Evolutionary conservation across 2,797 vertebrate species (phyloP).

Genomic region (Aeoliscus strigatus): DNA sequence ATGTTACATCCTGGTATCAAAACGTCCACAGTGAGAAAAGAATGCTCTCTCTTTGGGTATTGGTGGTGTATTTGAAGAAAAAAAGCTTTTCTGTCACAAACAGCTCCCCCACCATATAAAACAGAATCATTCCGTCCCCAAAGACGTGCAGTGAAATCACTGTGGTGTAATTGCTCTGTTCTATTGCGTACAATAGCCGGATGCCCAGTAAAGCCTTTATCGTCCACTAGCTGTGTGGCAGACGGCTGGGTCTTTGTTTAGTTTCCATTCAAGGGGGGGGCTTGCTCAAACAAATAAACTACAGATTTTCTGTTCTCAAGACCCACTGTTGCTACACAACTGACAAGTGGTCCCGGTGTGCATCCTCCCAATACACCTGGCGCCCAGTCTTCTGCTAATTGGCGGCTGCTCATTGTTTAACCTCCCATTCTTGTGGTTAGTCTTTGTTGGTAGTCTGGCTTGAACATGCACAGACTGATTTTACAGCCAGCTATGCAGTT

Average conservation of each 20-base stretch:
- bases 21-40: too few relatives aligned
- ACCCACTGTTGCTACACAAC: conserved; percentile 6
- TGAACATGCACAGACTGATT: conserved; percentile 36
- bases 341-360: conserved; percentile 10
- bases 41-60: too few relatives aligned
- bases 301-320: conserved; percentile 15
- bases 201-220: conserved; percentile 27
- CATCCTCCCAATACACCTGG: conserved; percentile 3
- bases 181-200: conserved; percentile 29
- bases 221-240: conserved; percentile 28
- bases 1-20: too few relatives aligned
- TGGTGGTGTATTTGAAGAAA: conserved; percentile 2
- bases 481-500: conserved; percentile 15
- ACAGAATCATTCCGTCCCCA: conserved; percentile 14
- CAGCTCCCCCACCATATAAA: conserved; percentile 10
- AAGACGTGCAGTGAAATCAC: conserved; percentile 30
- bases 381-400: conserved; percentile 31
- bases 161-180: conserved; percentile 33
- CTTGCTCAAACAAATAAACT: conserved; percentile 21
- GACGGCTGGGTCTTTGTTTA: conserved; percentile 24
- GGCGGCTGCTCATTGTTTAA: conserved; percentile 25
- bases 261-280: conserved; percentile 20
- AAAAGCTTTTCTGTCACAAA: conserved; percentile 13
- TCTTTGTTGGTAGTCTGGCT: conserved; percentile 11
- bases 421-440: conserved; percentile 5